Evolutionary conservation across 2,888 invertebrate genomes (phyloP).

Genomic region (Azorinus chamasolen): DNA sequence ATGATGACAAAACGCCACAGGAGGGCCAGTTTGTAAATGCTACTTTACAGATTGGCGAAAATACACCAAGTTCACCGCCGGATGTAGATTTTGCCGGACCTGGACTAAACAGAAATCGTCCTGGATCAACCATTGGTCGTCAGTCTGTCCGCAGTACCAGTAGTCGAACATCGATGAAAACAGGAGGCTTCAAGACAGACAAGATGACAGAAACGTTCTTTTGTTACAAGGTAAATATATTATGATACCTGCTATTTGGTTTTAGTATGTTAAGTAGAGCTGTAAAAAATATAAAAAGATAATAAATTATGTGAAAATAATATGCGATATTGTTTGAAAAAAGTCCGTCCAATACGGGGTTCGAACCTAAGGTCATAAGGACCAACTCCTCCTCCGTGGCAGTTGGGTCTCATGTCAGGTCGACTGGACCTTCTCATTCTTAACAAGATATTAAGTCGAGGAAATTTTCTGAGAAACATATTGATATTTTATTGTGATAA

Average conservation of each 20-base stretch:
- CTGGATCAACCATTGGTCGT: slow-evolving; percentile 76
- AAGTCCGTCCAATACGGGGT: too few relatives aligned
- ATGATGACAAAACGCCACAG: slow-evolving; percentile 73
- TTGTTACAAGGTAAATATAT: slow-evolving; percentile 73
- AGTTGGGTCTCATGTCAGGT: too few relatives aligned
- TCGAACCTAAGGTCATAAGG: too few relatives aligned
- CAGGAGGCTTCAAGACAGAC: slow-evolving; percentile 68
- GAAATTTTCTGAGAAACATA: too few relatives aligned
- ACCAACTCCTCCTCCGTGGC: too few relatives aligned
- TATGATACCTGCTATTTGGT: not conserved
- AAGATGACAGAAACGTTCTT: slow-evolving; percentile 65
- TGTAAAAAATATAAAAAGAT: too few relatives aligned
- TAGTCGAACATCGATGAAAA: slow-evolving; percentile 75
- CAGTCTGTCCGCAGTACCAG: slow-evolving; percentile 74
- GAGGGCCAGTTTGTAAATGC: slow-evolving; percentile 77
- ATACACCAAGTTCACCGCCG: slow-evolving; percentile 37
- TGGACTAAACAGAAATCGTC: slow-evolving; percentile 69
- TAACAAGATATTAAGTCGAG: too few relatives aligned
- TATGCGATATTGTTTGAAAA: too few relatives aligned
- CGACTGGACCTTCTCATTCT: too few relatives aligned
- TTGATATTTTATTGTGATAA: too few relatives aligned
- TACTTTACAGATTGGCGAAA: slow-evolving; percentile 70
- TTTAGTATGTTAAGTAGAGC: too few relatives aligned
- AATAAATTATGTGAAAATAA: too few relatives aligned
- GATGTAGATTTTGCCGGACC: slow-evolving; percentile 65